Base-by-base conservation (phyloP, 2,888 invertebrate genomes). In the Tachina lurida region DNA sequence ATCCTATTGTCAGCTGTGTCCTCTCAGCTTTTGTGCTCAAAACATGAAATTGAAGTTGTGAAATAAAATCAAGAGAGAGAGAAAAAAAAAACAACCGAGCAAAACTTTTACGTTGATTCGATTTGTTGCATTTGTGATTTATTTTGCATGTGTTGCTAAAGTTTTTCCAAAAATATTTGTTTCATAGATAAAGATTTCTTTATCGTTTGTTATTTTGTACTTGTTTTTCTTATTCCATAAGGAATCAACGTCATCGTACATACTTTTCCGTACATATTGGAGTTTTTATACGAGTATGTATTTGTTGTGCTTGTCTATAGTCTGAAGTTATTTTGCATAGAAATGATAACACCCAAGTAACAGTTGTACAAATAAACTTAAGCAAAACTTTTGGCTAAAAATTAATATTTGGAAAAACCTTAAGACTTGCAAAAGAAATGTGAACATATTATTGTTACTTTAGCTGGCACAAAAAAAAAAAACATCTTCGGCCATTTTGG, bases 91-190 rank as follows among this genome's bases (percentile, higher is more conserved):
- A 67, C 13, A 70, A 17, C 52, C 19, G 39, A 67, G 54, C 65
- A 56, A 83, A 87, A 82, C 60, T 87, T 86, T 86, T 80, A 80
- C 83, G 78, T 85, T 88, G 87, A 87, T 88, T 87, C 87, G 87
- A 88, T 88, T 88, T 88, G 87, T 79, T 86, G 87, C 87, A 87
- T 87, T 87, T 87, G 87, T 88, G 84, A 88, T 88, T 87, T 87
- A 86, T 80, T 86, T 88, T 88, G 86, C 86, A 86, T 88, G 87
- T 87, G 87, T 62, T 79, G 78, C 17, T 60, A 84, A 87, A 85
- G 71, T 87, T 87, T 87, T 67, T 62, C 49, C 54, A 81, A 86
- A 86, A 76, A 86, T 86, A 86, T 86, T 86, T 86, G 83, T 86
- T 79, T 86, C 83, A 67, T 65, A 83, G 86, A 83, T 86, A 86